These are phyloP conservation scores for Nyctereutes procyonoides DNA, from an alignment of 2,113 vertebrate species.

Conservation along the genomic window DNA sequence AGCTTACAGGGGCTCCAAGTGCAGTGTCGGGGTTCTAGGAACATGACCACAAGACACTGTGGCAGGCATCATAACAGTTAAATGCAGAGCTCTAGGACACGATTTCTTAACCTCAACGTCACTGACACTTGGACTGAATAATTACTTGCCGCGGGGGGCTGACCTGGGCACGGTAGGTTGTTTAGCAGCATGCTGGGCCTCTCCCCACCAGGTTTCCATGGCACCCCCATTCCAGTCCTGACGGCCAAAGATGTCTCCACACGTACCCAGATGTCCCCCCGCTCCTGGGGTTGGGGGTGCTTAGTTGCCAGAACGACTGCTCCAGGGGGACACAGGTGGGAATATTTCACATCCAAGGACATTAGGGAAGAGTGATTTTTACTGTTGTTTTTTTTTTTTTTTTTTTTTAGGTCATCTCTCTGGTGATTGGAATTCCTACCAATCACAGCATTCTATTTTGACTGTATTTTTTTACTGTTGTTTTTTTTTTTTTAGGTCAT, in stretches of 20 bases:
- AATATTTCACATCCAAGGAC: background rate
- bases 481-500: background rate
- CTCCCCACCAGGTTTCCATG: background rate
- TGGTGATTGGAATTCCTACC: background rate
- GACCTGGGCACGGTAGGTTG: too few species aligned
- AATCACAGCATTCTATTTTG: background rate
- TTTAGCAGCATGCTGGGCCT: background rate
- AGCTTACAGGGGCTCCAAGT: background rate
- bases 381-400: background rate
- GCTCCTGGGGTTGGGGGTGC: accelerated
- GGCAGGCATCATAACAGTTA: background rate
- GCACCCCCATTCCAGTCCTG: background rate
- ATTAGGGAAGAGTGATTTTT: background rate
- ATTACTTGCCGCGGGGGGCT: background rate
- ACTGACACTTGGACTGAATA: background rate
- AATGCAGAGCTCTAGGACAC: background rate
- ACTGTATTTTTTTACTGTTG: background rate
- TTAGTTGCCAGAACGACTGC: background rate
- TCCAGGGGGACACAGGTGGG: background rate
- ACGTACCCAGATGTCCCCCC: background rate
- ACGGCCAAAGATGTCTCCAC: background rate
- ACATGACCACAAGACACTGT: background rate
- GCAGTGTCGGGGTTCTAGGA: background rate
- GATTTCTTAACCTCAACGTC: background rate
- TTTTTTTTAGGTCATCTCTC: background rate